phyloP scores from a whole-genome alignment of 2,888 invertebrate genomes.

The Apamea epomidion region DNA sequence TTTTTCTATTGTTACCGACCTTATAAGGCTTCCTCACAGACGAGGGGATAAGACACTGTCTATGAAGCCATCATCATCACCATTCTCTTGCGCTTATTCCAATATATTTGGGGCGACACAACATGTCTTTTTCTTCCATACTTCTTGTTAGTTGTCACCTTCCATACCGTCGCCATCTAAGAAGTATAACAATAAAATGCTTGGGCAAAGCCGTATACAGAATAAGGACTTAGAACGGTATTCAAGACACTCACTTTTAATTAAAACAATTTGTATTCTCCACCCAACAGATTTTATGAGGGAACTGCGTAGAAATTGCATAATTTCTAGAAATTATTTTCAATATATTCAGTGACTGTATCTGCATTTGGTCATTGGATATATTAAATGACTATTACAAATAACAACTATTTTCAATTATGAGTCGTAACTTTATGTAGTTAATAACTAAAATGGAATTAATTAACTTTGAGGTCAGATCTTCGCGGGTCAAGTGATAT shows the following conservation, averaged over 20 bases:
- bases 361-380: slow-evolving; percentile 21
- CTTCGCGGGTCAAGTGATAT: slow-evolving; percentile 41
- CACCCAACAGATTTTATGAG: slow-evolving; percentile 1
- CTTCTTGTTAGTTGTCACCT: no score
- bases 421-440: slow-evolving; percentile 28
- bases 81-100: no score
- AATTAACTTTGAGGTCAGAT: slow-evolving; percentile 48
- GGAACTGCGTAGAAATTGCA: slow-evolving; percentile 12
- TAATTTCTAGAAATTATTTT: slow-evolving; percentile 16
- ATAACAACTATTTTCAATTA: slow-evolving; percentile 41
- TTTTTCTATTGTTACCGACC: no score
- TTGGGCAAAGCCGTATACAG: background rate
- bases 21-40: no score
- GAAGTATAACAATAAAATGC: slow-evolving; percentile 7
- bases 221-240: slow-evolving; percentile 8
- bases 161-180: background rate
- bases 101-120: no score
- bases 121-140: no score
- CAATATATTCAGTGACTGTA: slow-evolving; percentile 15
- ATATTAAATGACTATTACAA: slow-evolving; percentile 24
- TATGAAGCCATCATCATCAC: no score
- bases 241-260: slow-evolving; percentile 5
- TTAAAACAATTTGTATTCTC: slow-evolving; percentile 36
- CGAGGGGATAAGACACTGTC: no score
- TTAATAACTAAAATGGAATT: slow-evolving; percentile 46